Percentiles rank a stretch among this genome's conserved stretches.
Evolutionary conservation across 2,113 vertebrate genomes (phyloP).

Genomic region (Sturnira hondurensis): DNA sequence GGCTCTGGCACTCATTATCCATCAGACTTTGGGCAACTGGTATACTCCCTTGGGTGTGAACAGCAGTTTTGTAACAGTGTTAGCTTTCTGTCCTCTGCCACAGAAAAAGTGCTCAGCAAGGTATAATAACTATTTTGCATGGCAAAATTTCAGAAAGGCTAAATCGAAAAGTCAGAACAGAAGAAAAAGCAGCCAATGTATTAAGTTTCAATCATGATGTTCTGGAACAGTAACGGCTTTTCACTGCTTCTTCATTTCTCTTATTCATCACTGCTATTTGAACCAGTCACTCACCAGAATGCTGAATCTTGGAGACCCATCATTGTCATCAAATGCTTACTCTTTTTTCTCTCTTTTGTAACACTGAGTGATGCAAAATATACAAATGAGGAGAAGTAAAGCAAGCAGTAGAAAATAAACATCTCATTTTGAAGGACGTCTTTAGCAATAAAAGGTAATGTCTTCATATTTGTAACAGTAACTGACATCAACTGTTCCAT

Average conservation of each 20-base stretch:
- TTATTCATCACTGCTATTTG: neutral
- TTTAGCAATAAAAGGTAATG: constrained; percentile 24
- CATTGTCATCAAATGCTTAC: constrained; percentile 89
- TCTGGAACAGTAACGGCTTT: neutral
- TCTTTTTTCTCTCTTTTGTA: constrained; percentile 77
- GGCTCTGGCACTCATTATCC: no score
- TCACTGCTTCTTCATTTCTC: neutral
- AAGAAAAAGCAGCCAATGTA: neutral
- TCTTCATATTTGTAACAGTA: constrained; percentile 70
- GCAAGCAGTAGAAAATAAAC: constrained; percentile 42
- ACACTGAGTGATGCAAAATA: constrained; percentile 71
- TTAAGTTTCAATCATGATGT: neutral
- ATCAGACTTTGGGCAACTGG: neutral
- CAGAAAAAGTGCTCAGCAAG: neutral
- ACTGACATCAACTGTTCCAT: constrained; percentile 76
- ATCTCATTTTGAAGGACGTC: neutral
- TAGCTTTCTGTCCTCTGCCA: neutral
- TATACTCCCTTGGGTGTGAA: neutral
- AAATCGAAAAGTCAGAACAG: neutral
- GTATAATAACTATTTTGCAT: neutral
- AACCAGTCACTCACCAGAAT: constrained; percentile 87
- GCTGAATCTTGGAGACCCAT: constrained; percentile 92
- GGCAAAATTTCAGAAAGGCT: neutral
- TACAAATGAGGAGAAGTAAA: constrained; percentile 75
- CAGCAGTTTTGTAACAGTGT: fast-evolving